A percentile compares a stretch with the other conserved stretches of the same genome.
Evolutionary conservation across 1,140 invertebrate genomes (phyloP).

Genomic region (Drosophila kepulauana): DNA sequence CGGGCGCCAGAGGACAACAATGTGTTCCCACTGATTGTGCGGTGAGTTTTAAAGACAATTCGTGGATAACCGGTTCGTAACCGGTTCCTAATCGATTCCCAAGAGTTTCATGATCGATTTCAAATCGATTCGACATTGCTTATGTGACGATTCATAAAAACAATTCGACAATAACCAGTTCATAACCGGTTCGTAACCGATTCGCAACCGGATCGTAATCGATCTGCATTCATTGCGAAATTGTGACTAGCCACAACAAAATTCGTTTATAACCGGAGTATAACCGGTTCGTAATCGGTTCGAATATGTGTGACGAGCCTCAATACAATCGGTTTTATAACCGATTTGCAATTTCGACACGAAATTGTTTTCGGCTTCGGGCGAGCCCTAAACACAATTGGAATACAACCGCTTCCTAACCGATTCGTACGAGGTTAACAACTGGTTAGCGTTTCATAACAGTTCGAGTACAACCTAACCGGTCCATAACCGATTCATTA

Average conservation of each 20-base stretch:
- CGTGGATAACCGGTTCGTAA: neutral
- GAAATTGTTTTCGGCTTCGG: too few relatives aligned
- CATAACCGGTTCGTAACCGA: neutral
- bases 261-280: neutral
- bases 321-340: neutral
- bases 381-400: too few relatives aligned
- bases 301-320: too few relatives aligned
- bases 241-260: too few relatives aligned
- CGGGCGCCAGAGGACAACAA: slow-evolving; percentile 87
- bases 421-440: too few relatives aligned
- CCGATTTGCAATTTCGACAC: neutral
- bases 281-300: neutral
- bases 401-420: too few relatives aligned
- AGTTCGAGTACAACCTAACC: too few relatives aligned
- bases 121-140: neutral
- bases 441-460: too few relatives aligned
- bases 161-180: neutral
- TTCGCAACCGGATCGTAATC: neutral
- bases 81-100: neutral
- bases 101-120: slow-evolving; percentile 7
- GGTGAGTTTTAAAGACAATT: slow-evolving; percentile 85
- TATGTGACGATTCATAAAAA: too few relatives aligned
- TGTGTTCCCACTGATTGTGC: slow-evolving; percentile 90
- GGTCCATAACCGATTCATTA: too few relatives aligned
- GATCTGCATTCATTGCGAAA: too few relatives aligned